Percentiles rank a stretch among this genome's conserved stretches.
Conservation (phyloP, 2,888 invertebrate species). For the Thymelicus lineola region DNA sequence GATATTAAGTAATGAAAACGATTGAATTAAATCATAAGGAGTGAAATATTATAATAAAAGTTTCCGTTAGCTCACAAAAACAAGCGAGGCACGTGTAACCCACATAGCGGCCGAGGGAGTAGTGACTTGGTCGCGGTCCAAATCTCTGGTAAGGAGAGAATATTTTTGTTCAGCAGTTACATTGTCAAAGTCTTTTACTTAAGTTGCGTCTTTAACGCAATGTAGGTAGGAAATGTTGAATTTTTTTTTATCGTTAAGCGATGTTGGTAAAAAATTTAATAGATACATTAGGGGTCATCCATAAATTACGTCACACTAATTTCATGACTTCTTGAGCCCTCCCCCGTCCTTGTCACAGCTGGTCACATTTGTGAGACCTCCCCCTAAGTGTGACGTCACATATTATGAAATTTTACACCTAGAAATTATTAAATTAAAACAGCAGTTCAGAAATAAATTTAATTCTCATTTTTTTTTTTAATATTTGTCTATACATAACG, state of each 20-base stretch:
- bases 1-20: not conserved
- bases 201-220: constrained; percentile 26
- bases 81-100: constrained; percentile 25
- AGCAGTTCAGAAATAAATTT: too few relatives aligned
- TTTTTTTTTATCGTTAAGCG: not conserved
- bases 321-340: too few relatives aligned
- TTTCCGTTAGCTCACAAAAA: not conserved
- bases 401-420: too few relatives aligned
- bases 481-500: too few relatives aligned
- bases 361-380: too few relatives aligned
- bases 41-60: constrained; percentile 2
- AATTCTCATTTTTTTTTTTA: too few relatives aligned
- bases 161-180: constrained; percentile 37
- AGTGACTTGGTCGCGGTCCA: constrained; percentile 32
- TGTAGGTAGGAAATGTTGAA: constrained; percentile 27
- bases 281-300: too few relatives aligned
- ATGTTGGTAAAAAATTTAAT: constrained; percentile 4
- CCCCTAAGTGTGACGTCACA: too few relatives aligned
- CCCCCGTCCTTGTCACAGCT: too few relatives aligned
- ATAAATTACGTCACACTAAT: too few relatives aligned
- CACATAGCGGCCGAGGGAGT: constrained; percentile 18
- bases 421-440: too few relatives aligned
- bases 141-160: constrained; percentile 22
- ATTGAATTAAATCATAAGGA: too few relatives aligned
- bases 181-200: constrained; percentile 29